A percentile compares a stretch with the other conserved stretches of the same genome.
Evolutionary conservation across 2,797 vertebrate genomes (phyloP).

Genomic region (Poecilia gillii): DNA sequence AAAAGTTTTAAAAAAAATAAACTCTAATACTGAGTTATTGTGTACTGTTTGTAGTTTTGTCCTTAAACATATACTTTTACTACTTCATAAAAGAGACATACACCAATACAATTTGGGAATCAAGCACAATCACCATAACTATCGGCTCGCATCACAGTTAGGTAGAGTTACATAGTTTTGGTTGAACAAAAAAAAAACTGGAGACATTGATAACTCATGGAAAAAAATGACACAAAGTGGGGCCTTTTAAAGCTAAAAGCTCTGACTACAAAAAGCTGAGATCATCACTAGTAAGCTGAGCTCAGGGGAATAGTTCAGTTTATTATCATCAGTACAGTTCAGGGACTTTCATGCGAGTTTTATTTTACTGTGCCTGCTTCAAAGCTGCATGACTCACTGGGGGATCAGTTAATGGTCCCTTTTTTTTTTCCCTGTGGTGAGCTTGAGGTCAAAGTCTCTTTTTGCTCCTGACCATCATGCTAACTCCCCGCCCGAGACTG

Average conservation of each 20-base stretch:
- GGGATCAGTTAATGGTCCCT: conserved; percentile 16
- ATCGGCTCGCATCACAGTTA: conserved; percentile 19
- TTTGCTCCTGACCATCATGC: conserved; percentile 31
- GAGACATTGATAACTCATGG: background rate
- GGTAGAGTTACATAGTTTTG: background rate
- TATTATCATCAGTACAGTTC: conserved; percentile 31
- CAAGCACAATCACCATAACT: conserved; percentile 56
- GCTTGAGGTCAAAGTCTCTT: conserved; percentile 33
- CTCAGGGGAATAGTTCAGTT: conserved; percentile 52
- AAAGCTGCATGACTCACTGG: conserved; percentile 36
- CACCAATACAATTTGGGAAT: conserved; percentile 46
- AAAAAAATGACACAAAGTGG: conserved; percentile 41
- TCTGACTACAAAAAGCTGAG: conserved; percentile 48
- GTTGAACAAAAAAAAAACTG: background rate
- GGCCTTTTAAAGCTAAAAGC: conserved; percentile 12
- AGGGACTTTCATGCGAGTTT: conserved; percentile 50
- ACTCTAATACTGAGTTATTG: conserved; percentile 72
- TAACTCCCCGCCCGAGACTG: conserved; percentile 16
- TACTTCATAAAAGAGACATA: conserved; percentile 27
- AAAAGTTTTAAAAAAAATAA: conserved; percentile 62
- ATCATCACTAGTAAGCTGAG: conserved; percentile 44
- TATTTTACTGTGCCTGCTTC: conserved; percentile 40
- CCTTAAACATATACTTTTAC: conserved; percentile 22
- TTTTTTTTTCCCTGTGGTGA: conserved; percentile 8
- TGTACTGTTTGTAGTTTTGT: conserved; percentile 77